Base-by-base conservation (phyloP, 1,140 invertebrate genomes). In the Leptopilina boulardi region DNA sequence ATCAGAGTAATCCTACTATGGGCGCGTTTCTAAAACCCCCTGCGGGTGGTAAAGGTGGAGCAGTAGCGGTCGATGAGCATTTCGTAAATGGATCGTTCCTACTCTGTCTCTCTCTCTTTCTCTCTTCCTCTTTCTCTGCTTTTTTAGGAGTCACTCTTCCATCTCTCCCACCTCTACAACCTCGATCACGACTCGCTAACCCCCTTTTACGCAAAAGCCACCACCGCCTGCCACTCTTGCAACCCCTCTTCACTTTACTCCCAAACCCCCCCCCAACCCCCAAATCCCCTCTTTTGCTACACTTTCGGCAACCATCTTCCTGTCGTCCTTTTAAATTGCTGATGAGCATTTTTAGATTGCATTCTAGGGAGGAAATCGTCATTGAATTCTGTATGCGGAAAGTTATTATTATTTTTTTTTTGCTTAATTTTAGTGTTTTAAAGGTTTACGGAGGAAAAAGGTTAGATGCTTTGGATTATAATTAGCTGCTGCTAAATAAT, bases 331-430 rank as follows among this genome's bases (percentile, higher is more conserved):
- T 91, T 91, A 91, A 91, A 91, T 91, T 91, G 89, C 90, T 89
- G 89, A 91, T 91, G 89, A 91, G 89, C 86, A 90, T 89, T 90
- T 90, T 90, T 87, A 89, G 87, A 91, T 90, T 89, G 74, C 59
- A 74, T n/a, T n/a, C 59, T 23, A 1, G 23, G 59, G 23, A 13
- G 59, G 13, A 54, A 54, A 30, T 66, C 23, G 23, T 66, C 59
- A 66, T 34, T 23, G 23, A 71, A 72, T 80, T 77, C 76, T 42
- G n/a, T n/a, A 77, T 51, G 42, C 70, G 44, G 41, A 73, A n/a
- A n/a, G n/a, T n/a, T n/a, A 77, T 71, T 38, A 4, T 38, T 6
- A 38, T 1, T 8, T 0, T 38, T 38, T 70, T 42, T 19, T 44
- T 54, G 41, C n/a, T 75, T 75, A 79, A 70, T 71, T 41, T 41